These are phyloP conservation scores for Takifugu rubripes DNA, from an alignment of 2,797 vertebrate species.

Conservation along the genomic window DNA sequence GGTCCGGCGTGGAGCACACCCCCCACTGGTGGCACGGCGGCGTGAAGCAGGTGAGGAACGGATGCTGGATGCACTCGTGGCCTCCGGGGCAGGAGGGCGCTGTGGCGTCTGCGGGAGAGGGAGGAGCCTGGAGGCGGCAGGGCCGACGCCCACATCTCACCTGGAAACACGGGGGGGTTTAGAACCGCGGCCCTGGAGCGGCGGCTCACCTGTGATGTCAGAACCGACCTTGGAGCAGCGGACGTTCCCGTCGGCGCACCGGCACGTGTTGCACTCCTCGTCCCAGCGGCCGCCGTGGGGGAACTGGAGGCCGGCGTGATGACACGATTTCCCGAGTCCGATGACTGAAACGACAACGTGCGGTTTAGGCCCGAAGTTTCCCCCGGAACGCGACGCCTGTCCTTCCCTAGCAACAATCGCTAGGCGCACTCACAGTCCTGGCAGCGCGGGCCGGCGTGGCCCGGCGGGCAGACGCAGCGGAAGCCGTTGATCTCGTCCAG, in stretches of 20 bases:
- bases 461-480: constrained; percentile 85
- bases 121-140: constrained; percentile 75
- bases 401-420: too few relatives aligned
- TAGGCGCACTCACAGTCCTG: constrained; percentile 81
- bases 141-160: constrained; percentile 86
- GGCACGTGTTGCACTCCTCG: constrained; percentile 90
- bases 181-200: not conserved
- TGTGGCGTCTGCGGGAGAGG: constrained; percentile 12
- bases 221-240: constrained; percentile 87
- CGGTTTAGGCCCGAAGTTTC: not conserved
- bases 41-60: constrained; percentile 84
- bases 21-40: constrained; percentile 88
- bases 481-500: constrained; percentile 90
- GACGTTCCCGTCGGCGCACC: constrained; percentile 81
- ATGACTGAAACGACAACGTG: constrained; percentile 70
- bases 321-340: constrained; percentile 83
- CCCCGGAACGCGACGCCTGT: not conserved
- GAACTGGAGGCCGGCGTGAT: constrained; percentile 77
- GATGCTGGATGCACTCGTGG: constrained; percentile 80
- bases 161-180: constrained; percentile 55
- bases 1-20: constrained; percentile 78
- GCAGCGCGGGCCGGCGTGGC: constrained; percentile 83
- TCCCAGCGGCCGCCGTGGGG: constrained; percentile 87
- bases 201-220: not conserved
- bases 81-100: constrained; percentile 76